Conservation (phyloP, 2,797 vertebrate species). For the Poeciliopsis presidionis region DNA sequence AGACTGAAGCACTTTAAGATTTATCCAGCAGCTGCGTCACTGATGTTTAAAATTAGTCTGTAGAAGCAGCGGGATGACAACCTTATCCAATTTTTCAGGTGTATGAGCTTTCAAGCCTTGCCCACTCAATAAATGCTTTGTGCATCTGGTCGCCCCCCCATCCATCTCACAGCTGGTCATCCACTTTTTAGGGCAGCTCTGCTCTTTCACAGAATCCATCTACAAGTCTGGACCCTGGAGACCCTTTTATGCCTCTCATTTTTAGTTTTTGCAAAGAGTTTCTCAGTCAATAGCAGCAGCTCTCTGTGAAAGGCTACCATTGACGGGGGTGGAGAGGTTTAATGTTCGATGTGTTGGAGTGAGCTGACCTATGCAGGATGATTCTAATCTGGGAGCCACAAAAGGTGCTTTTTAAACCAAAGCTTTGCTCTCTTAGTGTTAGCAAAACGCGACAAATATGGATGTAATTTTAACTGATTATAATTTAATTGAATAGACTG, state of each 20-base stretch:
- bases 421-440: not conserved
- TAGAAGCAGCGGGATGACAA: conserved; percentile 46
- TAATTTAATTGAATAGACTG: not conserved
- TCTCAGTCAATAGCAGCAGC: conserved; percentile 65
- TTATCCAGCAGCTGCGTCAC: conserved; percentile 32
- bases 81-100: conserved; percentile 49
- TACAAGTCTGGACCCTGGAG: conserved; percentile 36
- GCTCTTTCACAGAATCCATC: conserved; percentile 45
- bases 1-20: conserved; percentile 19
- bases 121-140: conserved; percentile 49
- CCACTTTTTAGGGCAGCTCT: conserved; percentile 37
- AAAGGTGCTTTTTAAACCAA: not conserved
- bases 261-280: conserved; percentile 37
- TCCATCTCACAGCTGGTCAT: conserved; percentile 57
- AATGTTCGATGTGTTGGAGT: conserved; percentile 1
- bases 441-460: not conserved
- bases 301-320: conserved; percentile 44
- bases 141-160: conserved; percentile 22
- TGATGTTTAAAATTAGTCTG: conserved; percentile 42
- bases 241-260: conserved; percentile 43
- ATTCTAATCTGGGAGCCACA: not conserved
- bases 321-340: conserved; percentile 27
- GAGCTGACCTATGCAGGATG: conserved; percentile 4
- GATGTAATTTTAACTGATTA: not conserved
- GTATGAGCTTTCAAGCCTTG: conserved; percentile 43